These are phyloP conservation scores for Agrilus cyanescens DNA, from an alignment of 2,888 invertebrate genomes.

Conservation along the genomic window DNA sequence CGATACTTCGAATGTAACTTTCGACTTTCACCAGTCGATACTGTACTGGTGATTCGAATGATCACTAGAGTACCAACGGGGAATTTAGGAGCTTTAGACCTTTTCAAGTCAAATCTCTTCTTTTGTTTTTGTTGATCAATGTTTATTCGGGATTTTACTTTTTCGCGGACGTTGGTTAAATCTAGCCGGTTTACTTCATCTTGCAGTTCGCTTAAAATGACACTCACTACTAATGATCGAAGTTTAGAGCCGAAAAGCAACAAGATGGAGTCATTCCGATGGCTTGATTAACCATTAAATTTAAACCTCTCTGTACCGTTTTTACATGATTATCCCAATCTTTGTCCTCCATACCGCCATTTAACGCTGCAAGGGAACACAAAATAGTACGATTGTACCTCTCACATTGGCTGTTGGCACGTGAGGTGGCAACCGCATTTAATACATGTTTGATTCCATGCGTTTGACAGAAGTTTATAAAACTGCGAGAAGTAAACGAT, in stretches of 20 bases:
- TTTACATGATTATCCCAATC: background rate
- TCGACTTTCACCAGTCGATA: background rate
- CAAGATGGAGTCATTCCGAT: constrained; percentile 1
- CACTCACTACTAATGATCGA: background rate
- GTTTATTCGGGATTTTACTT: background rate
- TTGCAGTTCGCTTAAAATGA: background rate
- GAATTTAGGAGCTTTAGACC: background rate
- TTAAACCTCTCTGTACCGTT: constrained; percentile 3
- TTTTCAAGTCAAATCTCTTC: background rate
- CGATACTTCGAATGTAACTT: constrained; percentile 1
- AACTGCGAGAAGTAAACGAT: too few relatives aligned
- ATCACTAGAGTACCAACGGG: background rate
- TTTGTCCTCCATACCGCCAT: constrained; percentile 4
- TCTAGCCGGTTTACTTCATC: background rate
- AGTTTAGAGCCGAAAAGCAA: background rate
- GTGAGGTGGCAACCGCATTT: background rate
- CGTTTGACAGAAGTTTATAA: background rate
- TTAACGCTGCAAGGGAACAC: constrained; percentile 1
- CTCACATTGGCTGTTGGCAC: too few relatives aligned
- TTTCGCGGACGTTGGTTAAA: background rate
- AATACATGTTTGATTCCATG: constrained; percentile 1
- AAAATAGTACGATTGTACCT: background rate
- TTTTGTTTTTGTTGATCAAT: background rate
- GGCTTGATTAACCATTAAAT: constrained; percentile 1
- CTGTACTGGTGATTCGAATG: background rate